Base-by-base conservation (phyloP, 2,888 invertebrate genomes). In the Campaea margaritaria region DNA sequence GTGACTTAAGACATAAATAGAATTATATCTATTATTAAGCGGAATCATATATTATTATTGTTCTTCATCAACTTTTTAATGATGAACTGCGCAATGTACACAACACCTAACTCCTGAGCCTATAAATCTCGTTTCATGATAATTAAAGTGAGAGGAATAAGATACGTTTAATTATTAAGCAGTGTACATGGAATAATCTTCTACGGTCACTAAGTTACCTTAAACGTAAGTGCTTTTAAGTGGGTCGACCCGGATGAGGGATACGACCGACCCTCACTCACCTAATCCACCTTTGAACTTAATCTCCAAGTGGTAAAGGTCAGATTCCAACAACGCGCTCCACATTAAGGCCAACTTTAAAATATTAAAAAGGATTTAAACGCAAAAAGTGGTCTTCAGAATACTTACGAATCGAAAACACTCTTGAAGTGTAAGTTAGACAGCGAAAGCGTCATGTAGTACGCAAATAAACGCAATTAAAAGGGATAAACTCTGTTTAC, bases 401-500 rank as follows among this genome's bases (percentile, higher is more conserved):
- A 66, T 60, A 62, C 62, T 58, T 52, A 50, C 27, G 54, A 63
- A 55, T 55, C 55, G 68, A 58, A 53, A 53, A 80, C 76, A 67
- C 74, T 75, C 62, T 72, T 58, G 54, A 55, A 51, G 58, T 64
- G 63, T 48, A 62, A 77, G 56, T 54, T 72, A 62, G 74, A 79
- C 64, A 65, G 67, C 65, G 49, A 58, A 58, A 74, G 66, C 78
- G 77, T 76, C 68, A 78, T 79, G 76, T n/a, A n/a, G n/a, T 79
- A 82, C 21, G 21, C 21, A 21, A 83, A 85, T 81, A 81, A 78
- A 72, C 74, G 76, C 80, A 86, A 85, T 85, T 83, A 84, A 83
- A 85, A 83, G 80, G 81, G 82, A 84, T 84, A 82, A 86, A 79
- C 83, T 80, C 71, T 82, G 77, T 85, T 85, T 79, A 83, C 76